phyloP scores from a whole-genome alignment of 2,113 vertebrate species.

The Sylvietta virens region DNA sequence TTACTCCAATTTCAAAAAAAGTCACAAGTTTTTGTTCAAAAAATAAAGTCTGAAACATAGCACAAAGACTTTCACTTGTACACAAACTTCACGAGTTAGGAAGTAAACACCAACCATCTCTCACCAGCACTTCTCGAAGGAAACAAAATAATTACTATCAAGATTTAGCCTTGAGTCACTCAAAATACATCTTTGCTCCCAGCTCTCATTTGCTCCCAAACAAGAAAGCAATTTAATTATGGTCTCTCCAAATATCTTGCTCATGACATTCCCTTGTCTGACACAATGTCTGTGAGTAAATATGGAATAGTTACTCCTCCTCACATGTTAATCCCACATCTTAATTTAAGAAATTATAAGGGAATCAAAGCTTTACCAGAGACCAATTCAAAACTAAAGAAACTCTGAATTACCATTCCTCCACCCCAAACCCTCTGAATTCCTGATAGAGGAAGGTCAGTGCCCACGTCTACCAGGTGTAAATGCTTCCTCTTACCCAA shows the following conservation, averaged over 20 bases:
- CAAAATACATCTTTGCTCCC: not conserved
- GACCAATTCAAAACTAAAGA: not conserved
- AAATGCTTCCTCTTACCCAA: not conserved
- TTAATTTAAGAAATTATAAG: not conserved
- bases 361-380: not conserved
- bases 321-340: not conserved
- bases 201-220: not conserved
- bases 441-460: not conserved
- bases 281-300: not conserved
- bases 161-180: not conserved
- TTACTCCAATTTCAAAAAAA: not conserved
- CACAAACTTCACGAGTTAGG: not conserved
- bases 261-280: not conserved
- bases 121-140: not conserved
- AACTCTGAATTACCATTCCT: not conserved
- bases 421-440: not conserved
- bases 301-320: not conserved
- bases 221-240: not conserved
- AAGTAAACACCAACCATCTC: not conserved
- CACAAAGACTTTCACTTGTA: not conserved
- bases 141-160: not conserved
- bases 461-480: not conserved
- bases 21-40: not conserved
- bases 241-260: not conserved
- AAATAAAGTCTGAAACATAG: not conserved